Evolutionary conservation across 2,797 vertebrate genomes (phyloP), one percentile per base, ranked within the genome.

Genomic region (Zonotrichia albicollis): DNA sequence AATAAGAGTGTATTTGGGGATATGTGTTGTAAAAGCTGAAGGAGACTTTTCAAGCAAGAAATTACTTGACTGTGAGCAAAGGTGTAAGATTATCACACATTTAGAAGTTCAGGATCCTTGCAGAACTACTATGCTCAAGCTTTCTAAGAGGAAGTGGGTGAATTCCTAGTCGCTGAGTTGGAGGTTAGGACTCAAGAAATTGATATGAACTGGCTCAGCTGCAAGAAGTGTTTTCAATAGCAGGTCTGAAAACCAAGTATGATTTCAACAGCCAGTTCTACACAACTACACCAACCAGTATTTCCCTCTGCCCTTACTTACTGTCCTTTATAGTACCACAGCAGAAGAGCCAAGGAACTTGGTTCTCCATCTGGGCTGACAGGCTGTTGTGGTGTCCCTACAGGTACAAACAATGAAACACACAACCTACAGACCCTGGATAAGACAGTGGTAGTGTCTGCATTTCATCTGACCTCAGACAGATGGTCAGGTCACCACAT

Each of bases 131-230:
- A 1, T 48, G 58, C 26, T 78, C 12, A 60, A 15, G 29, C 76
- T 86, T 84, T 74, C n/a, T 68, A 55, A 88, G 60, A 94, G 90
- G 85, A 91, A 94, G 55, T 18, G 29, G 79, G 27, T 70, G 43
- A 86, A 94, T 95, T 93, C 60, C 55, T 79, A 42, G 68, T 55
- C 0, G 0, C 60, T 79, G 76, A 91, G 30, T 78, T 85, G 74
- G 54, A 94, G 76, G n/a, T 88, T 76, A 79, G 23, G 53, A 70
- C n/a, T 93, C 30, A 57, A 62, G 34, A 86, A 86, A 67, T 76
- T 86, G 48, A 58, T 90, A 87, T 25, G 34, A 94, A 78, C 55
- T 90, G 90, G 43, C 74, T 93, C 67, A 67, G 21, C 6, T 76
- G 38, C 83, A 90, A 58, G 58, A 78, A 75, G 4, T 72, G 36